Conservation (phyloP, 2,888 invertebrate species). For the Mylabris sibirica region DNA sequence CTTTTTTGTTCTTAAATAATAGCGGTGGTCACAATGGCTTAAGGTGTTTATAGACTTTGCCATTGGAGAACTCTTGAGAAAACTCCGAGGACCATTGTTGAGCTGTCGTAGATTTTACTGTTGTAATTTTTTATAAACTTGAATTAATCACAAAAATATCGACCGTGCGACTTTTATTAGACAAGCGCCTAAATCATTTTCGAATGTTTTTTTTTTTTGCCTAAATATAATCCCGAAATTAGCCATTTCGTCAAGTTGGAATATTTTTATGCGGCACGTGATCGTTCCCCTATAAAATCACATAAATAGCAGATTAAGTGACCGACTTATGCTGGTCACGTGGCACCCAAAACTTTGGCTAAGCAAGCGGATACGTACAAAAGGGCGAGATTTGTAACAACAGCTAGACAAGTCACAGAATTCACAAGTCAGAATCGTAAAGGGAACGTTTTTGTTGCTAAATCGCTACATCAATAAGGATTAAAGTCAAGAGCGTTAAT, state of each 20-base stretch:
- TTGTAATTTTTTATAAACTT: neutral
- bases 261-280: constrained; percentile 45
- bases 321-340: constrained; percentile 61
- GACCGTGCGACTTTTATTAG: neutral
- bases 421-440: constrained; percentile 5
- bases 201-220: neutral
- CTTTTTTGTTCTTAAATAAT: constrained; percentile 35
- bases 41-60: constrained; percentile 44
- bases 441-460: constrained; percentile 35
- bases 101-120: neutral
- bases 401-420: constrained; percentile 14
- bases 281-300: constrained; percentile 56
- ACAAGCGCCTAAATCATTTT: neutral
- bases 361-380: constrained; percentile 11
- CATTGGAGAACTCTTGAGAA: constrained; percentile 23
- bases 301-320: constrained; percentile 64
- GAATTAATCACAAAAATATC: neutral
- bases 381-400: constrained; percentile 36
- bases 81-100: constrained; percentile 9
- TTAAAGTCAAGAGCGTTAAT: constrained; percentile 50
- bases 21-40: constrained; percentile 39
- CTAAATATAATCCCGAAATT: constrained; percentile 50
- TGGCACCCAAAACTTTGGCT: constrained; percentile 42
- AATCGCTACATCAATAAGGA: constrained; percentile 53
- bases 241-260: constrained; percentile 47